These are phyloP conservation scores for Ormyrus labotus DNA, from an alignment of 2,888 invertebrate species.

Conservation along the genomic window DNA sequence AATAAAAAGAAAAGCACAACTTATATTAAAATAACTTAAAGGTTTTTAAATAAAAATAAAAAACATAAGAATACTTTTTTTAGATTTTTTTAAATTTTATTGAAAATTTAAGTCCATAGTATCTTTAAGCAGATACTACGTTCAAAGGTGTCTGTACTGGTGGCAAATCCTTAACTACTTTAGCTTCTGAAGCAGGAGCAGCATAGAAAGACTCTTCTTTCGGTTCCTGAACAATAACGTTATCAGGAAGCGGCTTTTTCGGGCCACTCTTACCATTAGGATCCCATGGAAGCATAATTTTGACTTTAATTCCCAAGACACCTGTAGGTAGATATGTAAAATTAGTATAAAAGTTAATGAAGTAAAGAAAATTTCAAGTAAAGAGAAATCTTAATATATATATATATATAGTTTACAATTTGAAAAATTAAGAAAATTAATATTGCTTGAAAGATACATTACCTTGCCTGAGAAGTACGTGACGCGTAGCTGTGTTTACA, in stretches of 20 bases:
- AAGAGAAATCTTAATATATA: background rate
- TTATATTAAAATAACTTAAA: background rate
- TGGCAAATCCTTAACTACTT: constrained; percentile 78
- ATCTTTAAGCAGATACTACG: constrained; percentile 64
- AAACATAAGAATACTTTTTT: constrained; percentile 4
- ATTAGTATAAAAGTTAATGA: too few species aligned
- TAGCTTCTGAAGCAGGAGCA: constrained; percentile 86
- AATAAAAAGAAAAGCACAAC: background rate
- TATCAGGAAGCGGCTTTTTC: constrained; percentile 97
- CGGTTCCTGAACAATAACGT: constrained; percentile 97
- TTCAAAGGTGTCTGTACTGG: constrained; percentile 40
- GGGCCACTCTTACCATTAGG: constrained; percentile 98
- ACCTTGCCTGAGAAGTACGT: constrained; percentile 98
- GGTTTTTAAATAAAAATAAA: constrained; percentile 22
- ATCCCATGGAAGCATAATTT: constrained; percentile 99
- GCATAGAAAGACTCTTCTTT: constrained; percentile 91
- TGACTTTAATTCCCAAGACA: constrained; percentile 87
- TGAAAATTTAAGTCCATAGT: constrained; percentile 41
- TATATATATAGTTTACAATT: background rate
- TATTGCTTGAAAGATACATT: constrained; percentile 49
- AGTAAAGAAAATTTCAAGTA: background rate
- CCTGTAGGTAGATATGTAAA: constrained; percentile 58
- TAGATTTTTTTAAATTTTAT: constrained; percentile 51
- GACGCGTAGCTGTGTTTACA: constrained; percentile 98
- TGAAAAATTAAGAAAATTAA: constrained; percentile 16